These are phyloP conservation scores for Monopis laevigella DNA, from an alignment of 2,888 invertebrate species.

Conservation along the genomic window DNA sequence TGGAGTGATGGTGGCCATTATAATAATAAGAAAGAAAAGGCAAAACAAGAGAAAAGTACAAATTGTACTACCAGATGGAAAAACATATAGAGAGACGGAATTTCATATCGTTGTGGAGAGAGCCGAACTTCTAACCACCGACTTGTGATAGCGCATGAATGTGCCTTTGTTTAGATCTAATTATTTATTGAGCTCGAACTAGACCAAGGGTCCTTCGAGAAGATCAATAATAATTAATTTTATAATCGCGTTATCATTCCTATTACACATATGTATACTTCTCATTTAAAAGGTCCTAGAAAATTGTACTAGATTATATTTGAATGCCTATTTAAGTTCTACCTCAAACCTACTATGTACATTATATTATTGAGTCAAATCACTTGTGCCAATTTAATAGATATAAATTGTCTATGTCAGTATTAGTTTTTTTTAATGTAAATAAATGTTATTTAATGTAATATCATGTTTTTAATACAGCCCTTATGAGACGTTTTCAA, in stretches of 20 bases:
- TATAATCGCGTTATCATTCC: too few relatives aligned
- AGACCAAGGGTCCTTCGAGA: too few relatives aligned
- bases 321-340: too few relatives aligned
- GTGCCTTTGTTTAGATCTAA: neutral
- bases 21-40: constrained; percentile 55
- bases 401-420: constrained; percentile 1
- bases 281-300: too few relatives aligned
- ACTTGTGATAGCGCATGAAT: constrained; percentile 60
- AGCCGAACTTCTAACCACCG: constrained; percentile 82
- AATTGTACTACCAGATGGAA: constrained; percentile 82
- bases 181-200: too few relatives aligned
- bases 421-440: neutral
- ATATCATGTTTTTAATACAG: too few relatives aligned
- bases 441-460: constrained; percentile 4
- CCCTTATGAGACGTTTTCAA: too few relatives aligned
- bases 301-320: too few relatives aligned
- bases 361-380: constrained; percentile 3
- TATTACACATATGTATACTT: too few relatives aligned
- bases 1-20: constrained; percentile 53
- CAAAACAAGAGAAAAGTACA: constrained; percentile 70
- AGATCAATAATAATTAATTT: too few relatives aligned
- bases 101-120: constrained; percentile 87
- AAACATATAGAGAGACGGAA: constrained; percentile 86
- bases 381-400: constrained; percentile 7
- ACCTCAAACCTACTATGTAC: too few relatives aligned